Evolutionary conservation across 2,113 vertebrate genomes (phyloP), one percentile per base, ranked within the genome.

Genomic region (Myotis davidii): DNA sequence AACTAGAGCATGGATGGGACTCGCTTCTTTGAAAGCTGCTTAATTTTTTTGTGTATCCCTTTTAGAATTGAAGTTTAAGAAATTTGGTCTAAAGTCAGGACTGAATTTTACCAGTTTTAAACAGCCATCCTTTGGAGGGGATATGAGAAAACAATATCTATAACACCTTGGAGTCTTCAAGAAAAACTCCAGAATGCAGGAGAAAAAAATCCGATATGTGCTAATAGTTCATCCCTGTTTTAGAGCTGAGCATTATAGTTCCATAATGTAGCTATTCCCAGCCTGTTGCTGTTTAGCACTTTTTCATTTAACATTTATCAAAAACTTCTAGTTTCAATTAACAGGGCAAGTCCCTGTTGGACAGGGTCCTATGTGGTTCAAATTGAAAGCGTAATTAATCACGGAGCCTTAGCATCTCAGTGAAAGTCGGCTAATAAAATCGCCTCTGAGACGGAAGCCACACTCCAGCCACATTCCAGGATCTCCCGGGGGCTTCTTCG

Each of bases 241-340:
- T 45, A 70, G 50, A n/a, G 34, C 50, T 48, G 34, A 86, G 64
- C n/a, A 7, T 34, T 86, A 9, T 56, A 37, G 84, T 94, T 96
- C 76, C 21, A 18, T 94, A 85, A 85, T 77, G 34, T 5, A 84
- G 50, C 61, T 34, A 1, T 73, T 92, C 59, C 81, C 90, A 48
- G 17, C 87, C 39, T 34, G 56, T 85, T 88, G 32, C 72, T 82
- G 13, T 69, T 85, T 73, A 85, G 72, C 72, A 56, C 34, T 89
- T 79, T 79, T 94, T 92, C 86, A 94, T 87, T 95, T 90, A 76
- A 86, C 96, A 81, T 94, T 95, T 91, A 91, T 94, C 93, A 92
- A 91, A 96, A 92, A 79, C 92, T 85, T 92, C 88, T 83, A 14
- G 82, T 91, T 97, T 95, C 91, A 96, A 94, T 95, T 92, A 96